phyloP scores from a whole-genome alignment of 1,140 invertebrate species.

The Paralvinella palmiformis region DNA sequence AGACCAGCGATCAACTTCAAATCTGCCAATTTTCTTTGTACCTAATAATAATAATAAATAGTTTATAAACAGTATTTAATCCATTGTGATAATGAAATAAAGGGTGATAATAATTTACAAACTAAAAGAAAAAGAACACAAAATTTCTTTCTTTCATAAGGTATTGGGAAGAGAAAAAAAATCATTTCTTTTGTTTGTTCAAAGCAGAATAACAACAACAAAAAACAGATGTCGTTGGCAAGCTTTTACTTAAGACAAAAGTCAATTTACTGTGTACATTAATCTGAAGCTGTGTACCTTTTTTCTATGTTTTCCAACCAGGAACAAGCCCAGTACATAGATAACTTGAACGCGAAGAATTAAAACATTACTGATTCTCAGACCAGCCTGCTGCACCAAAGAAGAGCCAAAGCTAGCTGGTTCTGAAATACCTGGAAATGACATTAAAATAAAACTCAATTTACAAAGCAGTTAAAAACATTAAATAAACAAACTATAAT shows the following conservation, averaged over 20 bases:
- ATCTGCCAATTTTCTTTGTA: conserved; percentile 51
- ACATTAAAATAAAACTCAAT: conserved; percentile 11
- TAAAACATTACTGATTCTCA: conserved; percentile 46
- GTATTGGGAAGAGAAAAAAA: no score
- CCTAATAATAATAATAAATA: conserved; percentile 26
- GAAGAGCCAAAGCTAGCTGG: conserved; percentile 35
- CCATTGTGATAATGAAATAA: no score
- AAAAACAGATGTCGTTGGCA: no score
- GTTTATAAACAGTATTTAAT: background rate
- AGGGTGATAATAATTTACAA: no score
- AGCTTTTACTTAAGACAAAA: no score
- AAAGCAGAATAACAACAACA: no score
- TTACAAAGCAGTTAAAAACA: conserved; percentile 15
- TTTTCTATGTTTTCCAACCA: conserved; percentile 52
- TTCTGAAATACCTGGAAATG: conserved; percentile 41
- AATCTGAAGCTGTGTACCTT: no score
- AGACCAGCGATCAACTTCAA: conserved; percentile 48
- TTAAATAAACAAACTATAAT: conserved; percentile 10
- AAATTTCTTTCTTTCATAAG: no score
- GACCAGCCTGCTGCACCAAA: conserved; percentile 41
- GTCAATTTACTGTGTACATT: no score
- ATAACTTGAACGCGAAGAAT: conserved; percentile 52
- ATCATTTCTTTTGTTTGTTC: no score
- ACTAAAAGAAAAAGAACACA: no score
- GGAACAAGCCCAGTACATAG: conserved; percentile 50